These are phyloP conservation scores for Centropristis striata DNA, from an alignment of 2,113 vertebrate genomes.

Conservation along the genomic window DNA sequence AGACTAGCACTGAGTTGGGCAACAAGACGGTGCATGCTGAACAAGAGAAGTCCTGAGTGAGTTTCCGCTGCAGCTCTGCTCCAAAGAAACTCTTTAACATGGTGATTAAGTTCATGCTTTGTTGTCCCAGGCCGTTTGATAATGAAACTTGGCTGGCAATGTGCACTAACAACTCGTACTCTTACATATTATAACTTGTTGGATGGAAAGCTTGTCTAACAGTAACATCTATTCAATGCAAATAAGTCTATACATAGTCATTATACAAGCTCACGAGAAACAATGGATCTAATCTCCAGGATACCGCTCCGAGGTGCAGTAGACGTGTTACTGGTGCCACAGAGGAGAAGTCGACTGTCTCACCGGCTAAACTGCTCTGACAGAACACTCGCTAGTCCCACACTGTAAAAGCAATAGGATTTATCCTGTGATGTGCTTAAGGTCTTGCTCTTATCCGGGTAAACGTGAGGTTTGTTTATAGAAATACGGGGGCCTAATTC, in stretches of 20 bases:
- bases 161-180: not conserved
- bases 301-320: not conserved
- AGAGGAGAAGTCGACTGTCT: not conserved
- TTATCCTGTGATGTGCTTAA: conserved; percentile 59
- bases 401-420: conserved; percentile 33
- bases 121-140: not conserved
- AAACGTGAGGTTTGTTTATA: conserved; percentile 72
- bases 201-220: not conserved
- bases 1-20: not conserved
- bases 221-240: not conserved
- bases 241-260: not conserved
- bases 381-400: not conserved
- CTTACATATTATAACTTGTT: not conserved
- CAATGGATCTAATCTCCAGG: not conserved
- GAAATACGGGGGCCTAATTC: conserved; percentile 48
- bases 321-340: not conserved
- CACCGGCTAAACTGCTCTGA: conserved; percentile 30
- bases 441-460: conserved; percentile 51
- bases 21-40: not conserved
- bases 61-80: not conserved
- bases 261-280: not conserved
- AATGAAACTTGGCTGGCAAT: not conserved
- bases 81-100: not conserved
- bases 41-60: not conserved
- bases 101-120: not conserved